Percentiles rank a stretch among this genome's conserved stretches.
These are phyloP conservation scores for Mus minutoides DNA, from an alignment of 2,797 vertebrate species.

Conservation along the genomic window DNA sequence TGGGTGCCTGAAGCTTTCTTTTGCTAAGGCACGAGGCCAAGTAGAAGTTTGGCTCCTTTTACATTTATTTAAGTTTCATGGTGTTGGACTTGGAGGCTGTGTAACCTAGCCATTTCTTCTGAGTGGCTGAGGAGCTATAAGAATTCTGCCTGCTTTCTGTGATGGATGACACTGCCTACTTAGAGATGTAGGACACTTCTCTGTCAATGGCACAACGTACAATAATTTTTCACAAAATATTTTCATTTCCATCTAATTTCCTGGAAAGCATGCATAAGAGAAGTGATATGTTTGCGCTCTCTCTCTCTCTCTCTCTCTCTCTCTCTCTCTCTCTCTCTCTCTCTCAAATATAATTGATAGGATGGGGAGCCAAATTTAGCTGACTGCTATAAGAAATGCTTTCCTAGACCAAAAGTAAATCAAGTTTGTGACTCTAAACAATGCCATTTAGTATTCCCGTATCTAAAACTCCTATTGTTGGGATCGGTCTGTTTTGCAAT, in stretches of 20 bases:
- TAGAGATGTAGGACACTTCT: neutral
- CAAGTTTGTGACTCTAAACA: neutral
- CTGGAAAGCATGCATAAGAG: conserved; percentile 34
- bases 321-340: neutral
- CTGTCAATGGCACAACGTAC: neutral
- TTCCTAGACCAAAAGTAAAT: neutral
- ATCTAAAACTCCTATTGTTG: neutral
- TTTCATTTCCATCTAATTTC: conserved; percentile 21
- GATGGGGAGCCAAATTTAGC: neutral
- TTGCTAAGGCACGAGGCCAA: conserved; percentile 50
- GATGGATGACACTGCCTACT: too few species aligned
- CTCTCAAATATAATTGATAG: neutral
- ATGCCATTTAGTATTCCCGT: neutral
- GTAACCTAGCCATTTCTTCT: neutral
- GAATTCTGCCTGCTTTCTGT: neutral
- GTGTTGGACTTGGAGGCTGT: conserved; percentile 38
- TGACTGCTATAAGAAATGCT: conserved; percentile 11
- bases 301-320: neutral
- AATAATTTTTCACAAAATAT: neutral
- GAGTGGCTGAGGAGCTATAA: too few species aligned
- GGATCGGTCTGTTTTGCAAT: neutral
- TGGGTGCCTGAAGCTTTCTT: conserved; percentile 8
- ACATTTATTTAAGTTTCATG: conserved; percentile 38
- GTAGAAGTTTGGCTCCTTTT: conserved; percentile 67
- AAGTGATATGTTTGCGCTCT: neutral